Percentiles rank a stretch among this genome's conserved stretches.
These are phyloP conservation scores for Odontamblyopus lacepedii DNA, from an alignment of 2,797 vertebrate species.

Conservation along the genomic window DNA sequence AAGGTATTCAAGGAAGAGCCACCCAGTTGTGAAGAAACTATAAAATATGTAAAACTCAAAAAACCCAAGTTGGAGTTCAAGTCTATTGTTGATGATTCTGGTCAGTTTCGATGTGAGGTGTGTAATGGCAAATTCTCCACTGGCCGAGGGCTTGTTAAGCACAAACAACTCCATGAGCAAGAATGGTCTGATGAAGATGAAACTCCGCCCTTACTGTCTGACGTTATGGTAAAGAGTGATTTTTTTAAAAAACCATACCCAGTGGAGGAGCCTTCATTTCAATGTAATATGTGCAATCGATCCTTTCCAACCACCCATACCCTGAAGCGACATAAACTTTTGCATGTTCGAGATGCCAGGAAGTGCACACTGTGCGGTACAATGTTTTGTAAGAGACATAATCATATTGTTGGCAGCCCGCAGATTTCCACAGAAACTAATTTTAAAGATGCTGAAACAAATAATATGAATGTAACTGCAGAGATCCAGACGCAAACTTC, in stretches of 20 bases:
- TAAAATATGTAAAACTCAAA: not conserved
- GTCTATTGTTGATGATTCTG: slow-evolving; percentile 5
- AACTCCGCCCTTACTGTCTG: not conserved
- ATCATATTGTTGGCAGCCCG: slow-evolving; percentile 16
- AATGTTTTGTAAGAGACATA: slow-evolving; percentile 71
- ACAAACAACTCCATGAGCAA: slow-evolving; percentile 46
- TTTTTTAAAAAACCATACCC: slow-evolving; percentile 19
- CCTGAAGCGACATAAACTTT: slow-evolving; percentile 73
- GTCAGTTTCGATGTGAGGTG: slow-evolving; percentile 39
- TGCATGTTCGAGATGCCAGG: slow-evolving; percentile 69
- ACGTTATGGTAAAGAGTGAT: slow-evolving; percentile 22
- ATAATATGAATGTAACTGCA: not conserved
- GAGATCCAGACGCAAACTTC: not conserved
- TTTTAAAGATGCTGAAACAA: slow-evolving; percentile 8
- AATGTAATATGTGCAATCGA: slow-evolving; percentile 69
- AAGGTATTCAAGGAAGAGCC: not conserved
- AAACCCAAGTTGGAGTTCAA: slow-evolving; percentile 39
- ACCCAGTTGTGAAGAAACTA: not conserved
- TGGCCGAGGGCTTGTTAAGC: slow-evolving; percentile 39
- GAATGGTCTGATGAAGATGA: slow-evolving; percentile 16
- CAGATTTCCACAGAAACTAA: not conserved
- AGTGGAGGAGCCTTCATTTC: slow-evolving; percentile 36
- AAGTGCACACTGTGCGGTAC: slow-evolving; percentile 67
- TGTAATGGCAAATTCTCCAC: slow-evolving; percentile 32
- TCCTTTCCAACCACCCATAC: slow-evolving; percentile 56